phyloP scores from a whole-genome alignment of 2,797 vertebrate species.

The Dendrocincla tyrannina region DNA sequence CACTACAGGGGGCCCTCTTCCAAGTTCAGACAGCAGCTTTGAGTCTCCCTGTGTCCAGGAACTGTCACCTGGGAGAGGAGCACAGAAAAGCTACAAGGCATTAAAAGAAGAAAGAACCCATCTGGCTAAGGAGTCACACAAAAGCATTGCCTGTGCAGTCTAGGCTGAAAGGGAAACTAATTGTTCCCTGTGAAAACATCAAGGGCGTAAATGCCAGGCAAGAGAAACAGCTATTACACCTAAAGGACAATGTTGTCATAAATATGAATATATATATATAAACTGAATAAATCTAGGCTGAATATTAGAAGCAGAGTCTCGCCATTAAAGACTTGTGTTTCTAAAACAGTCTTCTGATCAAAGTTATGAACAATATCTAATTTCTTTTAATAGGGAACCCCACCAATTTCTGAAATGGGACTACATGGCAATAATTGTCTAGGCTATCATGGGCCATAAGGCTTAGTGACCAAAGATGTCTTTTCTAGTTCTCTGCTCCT shows the following conservation, averaged over 20 bases:
- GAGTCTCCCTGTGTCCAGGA: not conserved
- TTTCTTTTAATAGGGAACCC: not conserved
- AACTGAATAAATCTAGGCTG: not conserved
- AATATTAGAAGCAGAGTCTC: not conserved
- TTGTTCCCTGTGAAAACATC: not conserved
- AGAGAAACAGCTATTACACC: not conserved
- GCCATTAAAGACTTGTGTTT: not conserved
- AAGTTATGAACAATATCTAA: not conserved
- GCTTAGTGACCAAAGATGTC: not conserved
- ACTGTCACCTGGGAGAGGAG: not conserved
- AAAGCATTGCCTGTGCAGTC: not conserved
- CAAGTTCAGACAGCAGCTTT: fast-evolving
- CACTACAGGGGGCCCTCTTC: not conserved
- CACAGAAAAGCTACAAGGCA: not conserved
- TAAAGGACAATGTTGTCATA: not conserved
- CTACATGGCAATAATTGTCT: not conserved
- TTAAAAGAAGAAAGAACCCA: not conserved
- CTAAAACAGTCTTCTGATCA: not conserved
- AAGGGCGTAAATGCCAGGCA: not conserved
- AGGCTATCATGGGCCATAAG: not conserved
- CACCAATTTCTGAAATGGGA: not conserved
- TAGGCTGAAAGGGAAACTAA: not conserved
- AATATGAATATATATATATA: not conserved
- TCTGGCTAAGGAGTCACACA: fast-evolving
- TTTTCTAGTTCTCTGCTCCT: not conserved